Conservation (phyloP, 2,797 vertebrate genomes). For the Octomys mimax region DNA sequence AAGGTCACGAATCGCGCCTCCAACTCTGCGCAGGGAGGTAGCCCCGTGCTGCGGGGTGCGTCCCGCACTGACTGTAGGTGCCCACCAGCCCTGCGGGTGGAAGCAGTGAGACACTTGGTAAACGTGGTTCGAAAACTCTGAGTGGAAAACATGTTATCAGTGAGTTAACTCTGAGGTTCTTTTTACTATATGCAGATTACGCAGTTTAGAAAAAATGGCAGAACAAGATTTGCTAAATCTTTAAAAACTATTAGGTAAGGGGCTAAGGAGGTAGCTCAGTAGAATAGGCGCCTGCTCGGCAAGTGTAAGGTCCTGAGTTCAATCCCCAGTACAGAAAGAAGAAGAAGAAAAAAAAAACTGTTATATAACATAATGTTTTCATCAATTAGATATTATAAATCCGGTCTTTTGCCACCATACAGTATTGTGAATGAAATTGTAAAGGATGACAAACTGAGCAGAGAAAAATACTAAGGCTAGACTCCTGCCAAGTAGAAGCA, state of each 20-base stretch:
- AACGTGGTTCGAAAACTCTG: not conserved
- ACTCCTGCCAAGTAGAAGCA: not conserved
- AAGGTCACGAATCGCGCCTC: too few relatives aligned
- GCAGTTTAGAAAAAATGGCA: not conserved
- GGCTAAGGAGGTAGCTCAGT: too few relatives aligned
- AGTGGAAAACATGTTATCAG: not conserved
- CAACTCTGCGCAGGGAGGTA: too few relatives aligned
- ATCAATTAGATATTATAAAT: slow-evolving; percentile 37
- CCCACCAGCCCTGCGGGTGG: not conserved
- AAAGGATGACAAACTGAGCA: not conserved
- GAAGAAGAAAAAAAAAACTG: not conserved
- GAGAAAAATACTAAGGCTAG: not conserved
- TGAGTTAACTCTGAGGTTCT: not conserved
- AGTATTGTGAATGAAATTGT: slow-evolving; percentile 32
- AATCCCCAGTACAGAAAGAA: too few relatives aligned
- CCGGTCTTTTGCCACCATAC: not conserved
- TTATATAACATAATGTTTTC: not conserved
- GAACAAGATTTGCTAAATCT: not conserved
- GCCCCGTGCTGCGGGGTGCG: too few relatives aligned
- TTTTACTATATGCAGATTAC: not conserved
- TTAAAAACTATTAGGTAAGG: not conserved
- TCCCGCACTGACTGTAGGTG: not conserved
- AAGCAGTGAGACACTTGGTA: not conserved
- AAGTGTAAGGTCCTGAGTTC: too few relatives aligned
- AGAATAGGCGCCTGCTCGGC: too few relatives aligned